Evolutionary conservation across 30 jellyfish, hydroid and myxozoan species (phyloP).

Genomic region (Turritopsis dohrnii): DNA sequence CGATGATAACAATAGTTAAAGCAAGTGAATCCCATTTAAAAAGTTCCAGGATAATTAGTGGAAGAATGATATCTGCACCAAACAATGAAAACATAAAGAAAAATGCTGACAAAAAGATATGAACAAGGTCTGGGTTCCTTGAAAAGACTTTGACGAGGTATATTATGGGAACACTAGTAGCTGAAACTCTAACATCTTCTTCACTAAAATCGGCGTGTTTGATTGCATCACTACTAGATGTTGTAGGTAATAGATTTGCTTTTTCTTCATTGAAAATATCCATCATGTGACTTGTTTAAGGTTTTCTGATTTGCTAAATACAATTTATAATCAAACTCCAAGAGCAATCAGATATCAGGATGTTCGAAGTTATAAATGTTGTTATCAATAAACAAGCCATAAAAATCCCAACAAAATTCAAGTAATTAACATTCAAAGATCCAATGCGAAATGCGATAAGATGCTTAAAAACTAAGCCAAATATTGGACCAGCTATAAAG

Average conservation of each 20-base stretch:
- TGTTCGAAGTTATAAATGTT: background rate
- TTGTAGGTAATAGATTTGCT: background rate
- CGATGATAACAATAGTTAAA: background rate
- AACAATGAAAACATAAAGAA: background rate
- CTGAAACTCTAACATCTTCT: background rate
- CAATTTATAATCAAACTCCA: background rate
- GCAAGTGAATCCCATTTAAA: background rate
- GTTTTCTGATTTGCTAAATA: background rate
- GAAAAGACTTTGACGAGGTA: background rate
- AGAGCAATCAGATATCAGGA: background rate
- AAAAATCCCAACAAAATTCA: slow-evolving; percentile 6
- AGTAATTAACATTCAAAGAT: background rate
- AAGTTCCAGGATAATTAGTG: background rate
- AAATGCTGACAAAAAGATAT: background rate
- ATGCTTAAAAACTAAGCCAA: background rate
- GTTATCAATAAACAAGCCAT: background rate
- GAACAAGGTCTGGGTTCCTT: background rate
- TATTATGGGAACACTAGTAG: background rate
- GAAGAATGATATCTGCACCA: background rate
- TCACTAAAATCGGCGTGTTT: too few species aligned
- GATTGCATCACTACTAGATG: background rate
- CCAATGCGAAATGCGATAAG: slow-evolving; percentile 12
- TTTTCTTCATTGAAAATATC: background rate
- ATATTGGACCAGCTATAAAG: slow-evolving; percentile 16
- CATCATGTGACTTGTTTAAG: background rate